Percentiles rank a stretch among this genome's conserved stretches.
These are phyloP conservation scores for Cossypha dichroa DNA, from an alignment of 2,797 vertebrate genomes.

Conservation along the genomic window DNA sequence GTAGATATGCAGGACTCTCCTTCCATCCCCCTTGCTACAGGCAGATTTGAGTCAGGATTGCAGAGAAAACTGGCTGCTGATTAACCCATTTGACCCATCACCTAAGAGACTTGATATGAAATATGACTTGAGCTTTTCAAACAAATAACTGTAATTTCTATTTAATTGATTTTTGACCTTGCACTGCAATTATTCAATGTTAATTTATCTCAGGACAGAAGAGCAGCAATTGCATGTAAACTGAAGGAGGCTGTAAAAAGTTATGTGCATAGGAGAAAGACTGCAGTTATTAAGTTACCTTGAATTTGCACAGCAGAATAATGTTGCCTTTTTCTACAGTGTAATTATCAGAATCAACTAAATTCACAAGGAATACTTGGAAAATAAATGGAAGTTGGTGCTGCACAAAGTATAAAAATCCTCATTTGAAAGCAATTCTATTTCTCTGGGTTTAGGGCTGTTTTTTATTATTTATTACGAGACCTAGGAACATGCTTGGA, in stretches of 20 bases:
- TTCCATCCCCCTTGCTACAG: not conserved
- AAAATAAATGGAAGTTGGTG: not conserved
- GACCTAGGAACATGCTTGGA: not conserved
- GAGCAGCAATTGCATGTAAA: not conserved
- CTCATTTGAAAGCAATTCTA: not conserved
- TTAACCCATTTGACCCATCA: conserved; percentile 31
- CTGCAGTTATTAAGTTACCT: not conserved
- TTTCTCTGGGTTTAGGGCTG: not conserved
- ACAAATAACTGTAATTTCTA: conserved; percentile 63
- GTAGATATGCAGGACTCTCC: not conserved
- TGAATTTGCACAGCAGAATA: conserved; percentile 16
- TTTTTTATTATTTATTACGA: not conserved
- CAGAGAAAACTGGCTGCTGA: not conserved
- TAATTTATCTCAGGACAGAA: conserved; percentile 36
- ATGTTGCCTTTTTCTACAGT: not conserved
- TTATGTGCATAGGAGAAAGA: not conserved
- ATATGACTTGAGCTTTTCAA: conserved; percentile 50
- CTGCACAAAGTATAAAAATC: not conserved
- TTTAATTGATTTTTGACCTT: conserved; percentile 66
- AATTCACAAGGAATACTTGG: not conserved
- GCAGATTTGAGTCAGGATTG: conserved; percentile 1
- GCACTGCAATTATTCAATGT: conserved; percentile 9
- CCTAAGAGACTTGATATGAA: conserved; percentile 27
- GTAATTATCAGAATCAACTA: not conserved
- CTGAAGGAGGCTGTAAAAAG: not conserved